Conservation (phyloP, 2,113 vertebrate species). For the Barnardius zonarius region DNA sequence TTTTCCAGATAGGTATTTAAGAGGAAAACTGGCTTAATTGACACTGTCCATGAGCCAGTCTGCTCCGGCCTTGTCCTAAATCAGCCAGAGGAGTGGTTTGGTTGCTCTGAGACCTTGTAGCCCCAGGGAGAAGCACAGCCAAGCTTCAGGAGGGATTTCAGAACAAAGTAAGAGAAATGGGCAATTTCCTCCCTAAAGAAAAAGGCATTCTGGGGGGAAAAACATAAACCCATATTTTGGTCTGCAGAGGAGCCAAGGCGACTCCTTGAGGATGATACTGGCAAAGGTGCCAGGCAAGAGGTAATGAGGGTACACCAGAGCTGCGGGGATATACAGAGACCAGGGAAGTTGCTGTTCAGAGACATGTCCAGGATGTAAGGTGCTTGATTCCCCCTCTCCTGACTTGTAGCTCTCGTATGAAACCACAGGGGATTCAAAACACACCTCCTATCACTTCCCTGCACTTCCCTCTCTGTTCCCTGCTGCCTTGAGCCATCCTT, state of each 20-base stretch:
- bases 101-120: neutral
- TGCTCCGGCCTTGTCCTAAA: neutral
- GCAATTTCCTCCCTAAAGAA: neutral
- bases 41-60: accelerated
- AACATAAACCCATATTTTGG: neutral
- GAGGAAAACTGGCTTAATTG: neutral
- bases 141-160: neutral
- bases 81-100: neutral
- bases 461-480: neutral
- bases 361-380: accelerated
- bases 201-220: neutral
- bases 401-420: neutral
- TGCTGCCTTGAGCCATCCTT: neutral
- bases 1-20: neutral
- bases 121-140: accelerated
- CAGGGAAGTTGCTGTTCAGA: neutral
- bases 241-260: neutral
- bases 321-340: accelerated
- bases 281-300: neutral
- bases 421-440: neutral
- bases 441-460: neutral
- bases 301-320: neutral
- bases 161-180: neutral
- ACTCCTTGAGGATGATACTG: accelerated
- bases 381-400: neutral